Evolutionary conservation across 2,888 invertebrate genomes (phyloP), one percentile per base, ranked within the genome.

Genomic region (Andrena trimmerana): DNA sequence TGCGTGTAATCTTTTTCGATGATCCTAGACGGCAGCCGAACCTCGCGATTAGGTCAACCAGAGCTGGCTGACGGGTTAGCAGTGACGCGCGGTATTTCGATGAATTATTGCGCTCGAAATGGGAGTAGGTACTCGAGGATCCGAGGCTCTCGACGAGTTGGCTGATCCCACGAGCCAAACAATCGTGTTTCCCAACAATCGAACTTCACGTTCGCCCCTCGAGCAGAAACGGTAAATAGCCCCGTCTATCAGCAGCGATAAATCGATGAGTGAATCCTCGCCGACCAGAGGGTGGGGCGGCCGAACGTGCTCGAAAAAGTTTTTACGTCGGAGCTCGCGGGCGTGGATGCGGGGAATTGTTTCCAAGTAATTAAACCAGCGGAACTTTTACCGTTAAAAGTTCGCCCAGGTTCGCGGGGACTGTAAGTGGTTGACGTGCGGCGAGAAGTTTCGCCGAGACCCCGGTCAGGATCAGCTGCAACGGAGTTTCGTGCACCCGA

Each of bases 281-380:
- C 59, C 42, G 27, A 27, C 4, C 27, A 16, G 36, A n/a, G 69
- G 24, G 3, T 29, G 24, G 48, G 20, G 24, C 48, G 29, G 27
- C 16, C 31, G 42, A 29, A 24, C 36, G 67, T 54, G 69, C 52
- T 48, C 5, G 63, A 20, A 52, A 42, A 60, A 77, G 69, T 83
- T 83, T 70, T 69, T 62, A 65, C 83, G 48, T 42, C 16, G 68
- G 36, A 36, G 33, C 8, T 24, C 16, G 50, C 24, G 29, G 66
- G 16, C 66, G 71, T 50, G 81, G 74, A 80, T 79, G 84, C 79
- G 84, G 84, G 72, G 87, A 93, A 93, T 93, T 93, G 92, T 93
- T 93, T 93, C 90, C 93, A 93, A 93, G 93, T 93, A 93, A 93
- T 93, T 93, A 93, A 93, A 93, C 93, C 89, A 89, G 85, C 90